Percentiles rank a stretch among this genome's conserved stretches.
phyloP scores from a whole-genome alignment of 2,888 invertebrate genomes.

The Chelonus formosanus region DNA sequence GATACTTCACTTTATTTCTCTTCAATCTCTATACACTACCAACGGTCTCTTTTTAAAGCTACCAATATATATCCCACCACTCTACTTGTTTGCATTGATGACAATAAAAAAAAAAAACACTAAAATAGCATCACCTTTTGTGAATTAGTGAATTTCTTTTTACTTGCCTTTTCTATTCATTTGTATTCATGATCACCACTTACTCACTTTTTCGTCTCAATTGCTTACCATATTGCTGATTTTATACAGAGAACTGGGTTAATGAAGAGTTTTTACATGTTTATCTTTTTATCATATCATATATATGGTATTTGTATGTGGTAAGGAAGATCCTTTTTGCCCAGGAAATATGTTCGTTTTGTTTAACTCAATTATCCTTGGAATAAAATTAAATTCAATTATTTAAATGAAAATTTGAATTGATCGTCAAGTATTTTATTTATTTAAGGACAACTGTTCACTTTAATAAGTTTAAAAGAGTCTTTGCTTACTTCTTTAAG shows the following conservation, averaged over 20 bases:
- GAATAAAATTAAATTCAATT: no score
- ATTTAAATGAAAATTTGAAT: no score
- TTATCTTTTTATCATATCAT: neutral
- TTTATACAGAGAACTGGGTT: neutral
- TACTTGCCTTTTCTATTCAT: slow-evolving; percentile 3
- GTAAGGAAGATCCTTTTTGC: no score
- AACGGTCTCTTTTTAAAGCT: neutral
- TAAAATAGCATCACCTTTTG: neutral
- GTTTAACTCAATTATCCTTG: no score
- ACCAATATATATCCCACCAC: neutral
- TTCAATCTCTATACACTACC: neutral
- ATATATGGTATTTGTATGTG: no score
- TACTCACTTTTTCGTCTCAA: neutral
- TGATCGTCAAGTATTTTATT: no score
- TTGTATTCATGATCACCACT: slow-evolving; percentile 5
- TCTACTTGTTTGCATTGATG: slow-evolving; percentile 3
- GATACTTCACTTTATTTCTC: slow-evolving; percentile 9
- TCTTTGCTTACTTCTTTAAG: no score
- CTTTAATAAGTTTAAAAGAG: no score
- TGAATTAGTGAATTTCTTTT: slow-evolving; percentile 13
- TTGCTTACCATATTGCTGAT: neutral
- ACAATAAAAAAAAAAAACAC: slow-evolving; percentile 3
- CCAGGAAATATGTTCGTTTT: no score
- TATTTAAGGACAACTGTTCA: no score
- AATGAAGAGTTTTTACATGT: neutral